Evolutionary conservation across 2,888 invertebrate species (phyloP).

Genomic region (Leptura quadrifasciata): DNA sequence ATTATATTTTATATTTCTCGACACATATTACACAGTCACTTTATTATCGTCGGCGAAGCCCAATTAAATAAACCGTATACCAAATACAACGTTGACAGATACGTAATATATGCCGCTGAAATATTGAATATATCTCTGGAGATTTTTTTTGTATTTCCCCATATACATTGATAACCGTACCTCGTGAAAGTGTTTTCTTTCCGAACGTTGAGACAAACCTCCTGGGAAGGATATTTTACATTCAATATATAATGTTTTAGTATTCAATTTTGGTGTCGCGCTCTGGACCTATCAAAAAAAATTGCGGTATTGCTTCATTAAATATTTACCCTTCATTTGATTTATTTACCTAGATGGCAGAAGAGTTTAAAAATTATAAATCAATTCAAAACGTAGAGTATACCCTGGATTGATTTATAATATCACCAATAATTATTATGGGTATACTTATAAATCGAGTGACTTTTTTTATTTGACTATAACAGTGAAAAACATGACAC

Average conservation of each 20-base stretch:
- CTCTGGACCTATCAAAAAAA: neutral
- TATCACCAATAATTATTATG: too few species aligned
- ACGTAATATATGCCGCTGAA: conserved; percentile 14
- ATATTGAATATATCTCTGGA: conserved; percentile 34
- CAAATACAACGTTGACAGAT: neutral
- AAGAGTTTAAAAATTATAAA: neutral
- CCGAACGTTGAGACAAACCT: conserved; percentile 7
- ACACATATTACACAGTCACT: neutral
- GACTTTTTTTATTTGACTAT: too few species aligned
- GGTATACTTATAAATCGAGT: too few species aligned
- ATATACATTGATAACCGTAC: conserved; percentile 20
- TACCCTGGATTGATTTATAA: neutral
- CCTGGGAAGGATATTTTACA: conserved; percentile 21
- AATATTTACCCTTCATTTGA: conserved; percentile 15
- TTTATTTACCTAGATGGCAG: neutral
- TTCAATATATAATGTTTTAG: conserved; percentile 23
- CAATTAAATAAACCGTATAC: conserved; percentile 7
- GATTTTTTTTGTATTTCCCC: conserved; percentile 25
- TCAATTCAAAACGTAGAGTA: neutral
- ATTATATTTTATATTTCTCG: too few species aligned
- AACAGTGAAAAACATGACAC: too few species aligned
- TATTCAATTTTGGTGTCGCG: conserved; percentile 27
- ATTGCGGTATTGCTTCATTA: conserved; percentile 1
- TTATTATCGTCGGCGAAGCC: neutral
- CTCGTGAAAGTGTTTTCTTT: conserved; percentile 27